phyloP scores from a whole-genome alignment of 2,113 vertebrate genomes.

The Amazona vittata region DNA sequence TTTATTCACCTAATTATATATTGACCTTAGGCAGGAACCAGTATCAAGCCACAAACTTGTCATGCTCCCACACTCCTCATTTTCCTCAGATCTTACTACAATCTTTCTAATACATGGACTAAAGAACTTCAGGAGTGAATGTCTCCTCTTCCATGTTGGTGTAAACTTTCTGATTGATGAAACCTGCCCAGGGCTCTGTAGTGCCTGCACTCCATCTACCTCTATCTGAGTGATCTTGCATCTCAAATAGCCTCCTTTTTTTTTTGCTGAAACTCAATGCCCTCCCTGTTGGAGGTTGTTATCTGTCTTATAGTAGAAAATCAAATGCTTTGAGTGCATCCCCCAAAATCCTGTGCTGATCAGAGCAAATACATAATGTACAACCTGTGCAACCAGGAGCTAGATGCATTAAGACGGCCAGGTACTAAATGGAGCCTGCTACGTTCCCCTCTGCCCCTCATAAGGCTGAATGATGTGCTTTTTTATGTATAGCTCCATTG shows the following conservation, averaged over 20 bases:
- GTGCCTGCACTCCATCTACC: background rate
- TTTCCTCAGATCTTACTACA: background rate
- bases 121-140: background rate
- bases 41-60: background rate
- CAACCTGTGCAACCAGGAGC: background rate
- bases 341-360: background rate
- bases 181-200: background rate
- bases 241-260: background rate
- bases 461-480: background rate
- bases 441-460: background rate
- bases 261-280: background rate
- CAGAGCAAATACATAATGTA: background rate
- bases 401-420: background rate
- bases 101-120: background rate
- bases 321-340: background rate
- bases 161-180: background rate
- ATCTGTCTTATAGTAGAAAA: background rate
- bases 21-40: background rate
- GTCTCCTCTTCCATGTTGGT: background rate
- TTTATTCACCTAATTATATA: background rate
- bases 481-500: background rate
- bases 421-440: background rate
- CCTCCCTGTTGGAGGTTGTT: background rate
- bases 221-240: background rate
- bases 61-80: background rate